Evolutionary conservation across 2,797 vertebrate species (phyloP).

Genomic region (Mareca penelope): DNA sequence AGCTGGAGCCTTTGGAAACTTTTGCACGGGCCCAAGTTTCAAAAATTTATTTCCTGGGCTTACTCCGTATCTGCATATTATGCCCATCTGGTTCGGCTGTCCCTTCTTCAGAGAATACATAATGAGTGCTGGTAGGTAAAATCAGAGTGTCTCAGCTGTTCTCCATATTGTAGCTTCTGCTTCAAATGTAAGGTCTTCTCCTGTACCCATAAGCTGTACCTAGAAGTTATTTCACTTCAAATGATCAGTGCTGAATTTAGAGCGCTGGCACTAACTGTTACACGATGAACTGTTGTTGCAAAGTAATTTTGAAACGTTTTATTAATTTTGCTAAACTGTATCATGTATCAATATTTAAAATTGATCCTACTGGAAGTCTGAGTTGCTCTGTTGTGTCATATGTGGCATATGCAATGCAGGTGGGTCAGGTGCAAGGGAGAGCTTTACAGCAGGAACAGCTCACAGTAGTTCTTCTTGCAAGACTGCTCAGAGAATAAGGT

Average conservation of each 20-base stretch:
- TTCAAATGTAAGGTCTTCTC: neutral
- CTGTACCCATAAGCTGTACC: neutral
- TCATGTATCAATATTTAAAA: no score
- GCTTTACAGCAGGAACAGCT: neutral
- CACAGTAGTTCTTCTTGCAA: neutral
- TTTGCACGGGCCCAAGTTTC: conserved; percentile 80
- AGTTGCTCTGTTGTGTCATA: neutral
- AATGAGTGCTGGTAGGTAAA: conserved; percentile 85
- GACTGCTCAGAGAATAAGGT: neutral
- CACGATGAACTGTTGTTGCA: neutral
- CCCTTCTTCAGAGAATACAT: conserved; percentile 91
- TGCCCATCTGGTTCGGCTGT: conserved; percentile 87
- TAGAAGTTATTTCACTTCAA: neutral
- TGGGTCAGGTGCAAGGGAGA: neutral
- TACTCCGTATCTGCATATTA: conserved; percentile 84
- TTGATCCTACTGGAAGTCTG: neutral
- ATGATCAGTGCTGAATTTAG: neutral
- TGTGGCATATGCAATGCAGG: neutral
- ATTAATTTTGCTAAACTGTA: neutral
- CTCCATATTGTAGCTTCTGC: neutral
- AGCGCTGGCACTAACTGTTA: neutral
- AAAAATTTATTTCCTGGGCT: conserved; percentile 86
- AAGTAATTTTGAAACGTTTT: neutral
- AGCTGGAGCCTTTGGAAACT: conserved; percentile 89
- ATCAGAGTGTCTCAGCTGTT: neutral